Percentiles rank a stretch among this genome's conserved stretches.
Conservation (phyloP, 2,113 vertebrate species). For the Merops nubicus region DNA sequence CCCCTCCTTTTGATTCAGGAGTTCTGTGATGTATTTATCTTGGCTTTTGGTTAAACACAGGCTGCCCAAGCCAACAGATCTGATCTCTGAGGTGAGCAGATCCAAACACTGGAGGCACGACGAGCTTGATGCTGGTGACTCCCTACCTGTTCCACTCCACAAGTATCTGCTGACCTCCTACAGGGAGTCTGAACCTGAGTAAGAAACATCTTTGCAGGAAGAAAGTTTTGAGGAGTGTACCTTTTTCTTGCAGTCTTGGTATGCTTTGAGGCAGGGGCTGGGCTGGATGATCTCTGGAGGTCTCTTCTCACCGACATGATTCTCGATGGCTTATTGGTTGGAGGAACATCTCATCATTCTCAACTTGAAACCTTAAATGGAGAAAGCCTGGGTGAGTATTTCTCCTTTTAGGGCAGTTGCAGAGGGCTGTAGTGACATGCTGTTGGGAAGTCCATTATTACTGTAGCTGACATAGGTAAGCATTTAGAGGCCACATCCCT, state of each 20-base stretch:
- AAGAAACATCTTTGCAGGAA: not conserved
- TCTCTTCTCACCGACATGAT: not conserved
- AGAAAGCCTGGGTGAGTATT: not conserved
- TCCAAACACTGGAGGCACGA: fast-evolving
- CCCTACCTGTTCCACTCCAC: not conserved
- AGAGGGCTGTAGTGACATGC: not conserved
- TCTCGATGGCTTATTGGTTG: not conserved
- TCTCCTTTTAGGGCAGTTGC: not conserved
- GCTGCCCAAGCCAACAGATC: not conserved
- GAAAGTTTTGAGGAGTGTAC: not conserved
- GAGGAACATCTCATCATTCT: not conserved
- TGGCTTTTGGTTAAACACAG: not conserved
- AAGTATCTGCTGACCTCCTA: too few relatives aligned
- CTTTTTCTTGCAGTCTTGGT: not conserved
- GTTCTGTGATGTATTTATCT: not conserved
- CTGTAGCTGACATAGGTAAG: not conserved
- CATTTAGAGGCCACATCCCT: too few relatives aligned
- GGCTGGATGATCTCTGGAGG: not conserved
- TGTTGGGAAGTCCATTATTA: not conserved
- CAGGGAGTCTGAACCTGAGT: not conserved
- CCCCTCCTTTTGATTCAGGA: not conserved
- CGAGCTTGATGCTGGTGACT: not conserved
- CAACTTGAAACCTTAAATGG: not conserved
- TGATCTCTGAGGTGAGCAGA: not conserved
- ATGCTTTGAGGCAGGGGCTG: not conserved